These are phyloP conservation scores for Unio pictorum DNA, from an alignment of 2,888 invertebrate genomes.

Conservation along the genomic window DNA sequence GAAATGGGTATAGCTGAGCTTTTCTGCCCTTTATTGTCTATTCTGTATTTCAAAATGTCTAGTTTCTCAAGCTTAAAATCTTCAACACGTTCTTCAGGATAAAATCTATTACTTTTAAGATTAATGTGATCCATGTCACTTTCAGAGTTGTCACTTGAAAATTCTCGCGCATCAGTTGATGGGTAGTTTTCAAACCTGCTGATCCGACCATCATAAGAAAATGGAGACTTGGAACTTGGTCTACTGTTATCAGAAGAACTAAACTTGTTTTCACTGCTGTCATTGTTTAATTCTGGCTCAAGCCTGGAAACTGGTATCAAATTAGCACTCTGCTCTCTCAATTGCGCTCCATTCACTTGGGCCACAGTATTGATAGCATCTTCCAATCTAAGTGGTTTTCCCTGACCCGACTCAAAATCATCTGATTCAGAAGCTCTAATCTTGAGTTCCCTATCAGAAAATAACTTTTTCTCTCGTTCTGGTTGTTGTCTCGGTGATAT, in stretches of 20 bases:
- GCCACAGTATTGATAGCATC: conserved; percentile 20
- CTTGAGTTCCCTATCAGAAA: not conserved
- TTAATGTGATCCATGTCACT: too few species aligned
- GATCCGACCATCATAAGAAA: too few species aligned
- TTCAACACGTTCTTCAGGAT: not conserved
- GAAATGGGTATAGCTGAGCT: not conserved
- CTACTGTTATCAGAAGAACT: not conserved
- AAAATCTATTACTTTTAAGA: too few species aligned
- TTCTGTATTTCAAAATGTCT: conserved; percentile 23
- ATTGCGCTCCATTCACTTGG: too few species aligned
- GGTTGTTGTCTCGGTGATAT: conserved; percentile 40
- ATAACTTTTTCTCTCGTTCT: conserved; percentile 3
- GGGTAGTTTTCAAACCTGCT: too few species aligned
- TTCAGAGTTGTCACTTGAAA: too few species aligned
- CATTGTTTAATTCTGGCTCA: conserved; percentile 14
- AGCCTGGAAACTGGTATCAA: too few species aligned
- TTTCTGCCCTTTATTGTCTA: conserved; percentile 11
- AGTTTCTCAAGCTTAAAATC: conserved; percentile 12
- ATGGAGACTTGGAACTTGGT: too few species aligned
- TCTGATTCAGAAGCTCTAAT: too few species aligned
- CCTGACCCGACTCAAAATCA: too few species aligned
- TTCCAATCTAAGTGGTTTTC: conserved; percentile 18
- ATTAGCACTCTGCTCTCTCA: too few species aligned
- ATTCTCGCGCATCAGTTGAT: too few species aligned
- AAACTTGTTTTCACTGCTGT: conserved; percentile 22